Conservation (phyloP, 2,113 vertebrate species). For the Budorcas taxicolor region DNA sequence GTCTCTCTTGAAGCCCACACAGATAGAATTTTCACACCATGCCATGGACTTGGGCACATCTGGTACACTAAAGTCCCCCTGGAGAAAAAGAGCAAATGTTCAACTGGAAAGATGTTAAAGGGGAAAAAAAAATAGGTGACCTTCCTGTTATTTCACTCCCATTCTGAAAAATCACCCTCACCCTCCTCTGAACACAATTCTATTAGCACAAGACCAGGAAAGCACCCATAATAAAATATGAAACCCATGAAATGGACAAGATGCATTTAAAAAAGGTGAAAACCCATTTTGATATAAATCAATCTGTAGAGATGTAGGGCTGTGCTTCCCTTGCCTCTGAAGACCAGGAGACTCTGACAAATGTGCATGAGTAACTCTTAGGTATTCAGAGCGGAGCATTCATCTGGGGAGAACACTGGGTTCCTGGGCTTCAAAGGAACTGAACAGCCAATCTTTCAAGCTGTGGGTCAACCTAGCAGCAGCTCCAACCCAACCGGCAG, state of each 20-base stretch:
- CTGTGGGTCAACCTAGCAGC: background rate
- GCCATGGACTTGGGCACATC: constrained; percentile 99
- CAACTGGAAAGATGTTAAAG: constrained; percentile 6
- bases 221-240: background rate
- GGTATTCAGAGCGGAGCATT: background rate
- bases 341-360: background rate
- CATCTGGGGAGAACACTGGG: background rate
- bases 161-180: background rate
- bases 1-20: constrained; percentile 98
- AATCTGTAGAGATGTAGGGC: background rate
- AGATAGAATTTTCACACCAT: constrained; percentile 98
- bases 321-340: background rate
- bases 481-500: background rate
- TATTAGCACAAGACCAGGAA: background rate
- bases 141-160: background rate
- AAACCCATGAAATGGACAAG: background rate
- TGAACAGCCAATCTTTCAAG: background rate
- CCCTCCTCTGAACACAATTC: background rate
- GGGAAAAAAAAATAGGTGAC: background rate
- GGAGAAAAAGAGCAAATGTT: constrained; percentile 40
- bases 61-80: constrained; percentile 94
- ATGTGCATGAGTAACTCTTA: background rate
- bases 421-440: background rate
- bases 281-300: background rate
- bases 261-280: background rate